Percentiles rank a stretch among this genome's conserved stretches.
These are phyloP conservation scores for Ophioninae sp. DNA, from an alignment of 2,888 invertebrate species.

Conservation along the genomic window DNA sequence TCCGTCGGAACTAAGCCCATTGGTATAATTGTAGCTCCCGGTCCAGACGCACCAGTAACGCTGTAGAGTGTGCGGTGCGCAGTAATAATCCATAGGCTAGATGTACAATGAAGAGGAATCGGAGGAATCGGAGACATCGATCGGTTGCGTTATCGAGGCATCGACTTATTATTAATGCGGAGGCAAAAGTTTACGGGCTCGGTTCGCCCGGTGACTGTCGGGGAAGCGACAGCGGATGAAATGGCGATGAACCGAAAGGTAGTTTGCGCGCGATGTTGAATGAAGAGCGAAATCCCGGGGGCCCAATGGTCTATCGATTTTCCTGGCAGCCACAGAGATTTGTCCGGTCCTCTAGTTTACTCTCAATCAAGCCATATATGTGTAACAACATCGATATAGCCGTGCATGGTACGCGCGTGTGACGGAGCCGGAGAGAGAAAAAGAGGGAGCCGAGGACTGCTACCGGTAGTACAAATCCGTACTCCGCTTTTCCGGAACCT, in stretches of 20 bases:
- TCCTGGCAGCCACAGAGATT: slow-evolving; percentile 58
- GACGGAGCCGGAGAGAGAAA: background rate
- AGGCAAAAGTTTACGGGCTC: slow-evolving; percentile 17
- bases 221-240: slow-evolving; percentile 48
- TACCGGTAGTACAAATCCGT: slow-evolving; percentile 51
- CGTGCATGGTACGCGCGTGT: background rate
- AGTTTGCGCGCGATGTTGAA: slow-evolving; percentile 31
- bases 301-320: slow-evolving; percentile 58
- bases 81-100: slow-evolving; percentile 8
- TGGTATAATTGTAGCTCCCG: background rate
- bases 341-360: slow-evolving; percentile 50
- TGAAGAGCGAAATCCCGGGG: slow-evolving; percentile 42
- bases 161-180: slow-evolving; percentile 55
- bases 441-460: slow-evolving; percentile 36
- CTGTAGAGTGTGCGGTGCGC: background rate
- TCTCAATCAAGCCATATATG: slow-evolving; percentile 1
- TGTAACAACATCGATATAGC: background rate
- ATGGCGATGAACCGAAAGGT: slow-evolving; percentile 30
- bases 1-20: background rate
- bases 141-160: slow-evolving; percentile 15
- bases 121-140: slow-evolving; percentile 3
- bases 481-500: slow-evolving; percentile 46
- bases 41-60: background rate
- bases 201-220: slow-evolving; percentile 22
- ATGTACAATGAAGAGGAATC: background rate